Percentiles rank a stretch among this genome's conserved stretches.
Conservation (phyloP, 2,113 vertebrate genomes). For the Micronycteris hirsuta region DNA sequence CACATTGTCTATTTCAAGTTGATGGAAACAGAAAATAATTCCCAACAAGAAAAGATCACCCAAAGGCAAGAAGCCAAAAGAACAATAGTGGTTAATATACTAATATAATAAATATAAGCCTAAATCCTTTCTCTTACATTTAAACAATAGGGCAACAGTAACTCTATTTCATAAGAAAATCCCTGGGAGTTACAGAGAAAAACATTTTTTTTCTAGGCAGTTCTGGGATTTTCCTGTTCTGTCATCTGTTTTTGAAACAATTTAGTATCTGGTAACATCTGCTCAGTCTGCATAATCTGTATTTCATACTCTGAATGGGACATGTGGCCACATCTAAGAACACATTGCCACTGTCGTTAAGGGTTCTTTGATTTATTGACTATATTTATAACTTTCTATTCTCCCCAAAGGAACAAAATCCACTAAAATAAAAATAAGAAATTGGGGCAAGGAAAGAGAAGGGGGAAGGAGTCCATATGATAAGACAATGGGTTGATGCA, state of each 20-base stretch:
- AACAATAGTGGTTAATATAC: not conserved
- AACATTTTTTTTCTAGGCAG: constrained; percentile 5
- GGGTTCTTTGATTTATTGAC: not conserved
- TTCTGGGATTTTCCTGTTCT: constrained; percentile 8
- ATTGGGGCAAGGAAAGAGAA: not conserved
- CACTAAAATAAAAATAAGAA: constrained; percentile 48
- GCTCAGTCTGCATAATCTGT: not conserved
- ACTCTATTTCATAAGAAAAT: constrained; percentile 44
- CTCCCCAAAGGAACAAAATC: constrained; percentile 23
- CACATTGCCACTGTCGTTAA: not conserved
- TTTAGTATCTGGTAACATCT: constrained; percentile 58
- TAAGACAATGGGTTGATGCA: not conserved
- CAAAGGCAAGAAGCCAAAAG: constrained; percentile 20
- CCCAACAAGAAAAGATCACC: constrained; percentile 31
- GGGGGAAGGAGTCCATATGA: not conserved
- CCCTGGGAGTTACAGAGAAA: constrained; percentile 34
- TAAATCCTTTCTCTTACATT: not conserved
- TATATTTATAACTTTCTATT: constrained; percentile 39
- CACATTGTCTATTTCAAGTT: constrained; percentile 26
- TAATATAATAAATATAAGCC: constrained; percentile 41
- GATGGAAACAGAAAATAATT: constrained; percentile 26
- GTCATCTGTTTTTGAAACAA: constrained; percentile 45
- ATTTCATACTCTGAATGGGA: not conserved
- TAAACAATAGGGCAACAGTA: constrained; percentile 40
- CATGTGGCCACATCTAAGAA: not conserved